Base-by-base conservation (phyloP, 2,113 vertebrate species). In the Coptodon rendalli region DNA sequence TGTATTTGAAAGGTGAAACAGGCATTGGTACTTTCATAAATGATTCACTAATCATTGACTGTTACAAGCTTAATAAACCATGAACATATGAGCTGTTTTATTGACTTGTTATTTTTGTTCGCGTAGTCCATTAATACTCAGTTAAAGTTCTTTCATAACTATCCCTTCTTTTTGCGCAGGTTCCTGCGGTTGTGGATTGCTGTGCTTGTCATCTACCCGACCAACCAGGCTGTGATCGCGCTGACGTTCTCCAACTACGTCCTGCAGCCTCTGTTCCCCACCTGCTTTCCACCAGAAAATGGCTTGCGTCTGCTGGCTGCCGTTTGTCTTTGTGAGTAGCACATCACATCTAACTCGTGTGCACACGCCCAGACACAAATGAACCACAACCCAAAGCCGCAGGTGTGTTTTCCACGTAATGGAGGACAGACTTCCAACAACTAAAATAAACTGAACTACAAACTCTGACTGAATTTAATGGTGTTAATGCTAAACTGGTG, bases 191-290 rank as follows among this genome's bases (percentile, higher is more conserved):
- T 98, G 17, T 98, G 98, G 98, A 98, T 98, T 10, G 98, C 98
- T 1, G 97, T 98, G 91, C 94, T 98, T 90, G 98, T 98, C 71
- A 98, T 98, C 94, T 98, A 98, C 89, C 98, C 98, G 3, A 98
- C 98, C 88, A 98, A 98, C 93, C 98, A 98, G 93, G 98, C 98
- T 0, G 98, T 98, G 84, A 98, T 98, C 17, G 97, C 98, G 2
- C 96, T 98, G 86, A 98, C 98, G 7, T 98, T 98, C 93, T 97
- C 98, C 91, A 98, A 98, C 96, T 98, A 98, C 2, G 97, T 98
- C 54, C 94, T 98, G n/a, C 97, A 98, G 90, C 98, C 98, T 0
- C 96, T 98, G 54, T 98, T 98, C 90, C 97, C 98, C 78, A 97
- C 97, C 87, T 98, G 97, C 94, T 96, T 98, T 36, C 96, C 97